phyloP scores from a whole-genome alignment of 2,113 vertebrate genomes.

The Anoura caudifer region DNA sequence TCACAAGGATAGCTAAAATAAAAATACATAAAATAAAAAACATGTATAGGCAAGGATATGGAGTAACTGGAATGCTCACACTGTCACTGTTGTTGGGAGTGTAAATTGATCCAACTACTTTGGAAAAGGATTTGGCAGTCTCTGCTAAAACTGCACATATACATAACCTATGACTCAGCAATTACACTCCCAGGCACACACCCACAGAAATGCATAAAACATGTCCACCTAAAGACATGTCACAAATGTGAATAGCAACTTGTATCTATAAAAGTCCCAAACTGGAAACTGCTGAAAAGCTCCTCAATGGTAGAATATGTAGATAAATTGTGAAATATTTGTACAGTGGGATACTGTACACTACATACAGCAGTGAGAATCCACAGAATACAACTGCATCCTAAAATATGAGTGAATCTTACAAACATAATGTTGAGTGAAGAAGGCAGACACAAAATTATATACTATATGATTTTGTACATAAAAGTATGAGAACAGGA shows the following conservation, averaged over 20 bases:
- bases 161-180: neutral
- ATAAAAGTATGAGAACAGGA: neutral
- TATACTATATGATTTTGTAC: neutral
- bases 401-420: neutral
- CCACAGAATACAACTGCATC: accelerated
- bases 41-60: neutral
- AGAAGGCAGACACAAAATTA: neutral
- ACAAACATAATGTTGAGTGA: neutral
- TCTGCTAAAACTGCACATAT: neutral
- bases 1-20: neutral
- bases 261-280: too few relatives aligned
- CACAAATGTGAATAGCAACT: neutral
- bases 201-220: neutral
- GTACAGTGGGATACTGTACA: too few relatives aligned
- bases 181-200: neutral
- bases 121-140: neutral
- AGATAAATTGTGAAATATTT: neutral
- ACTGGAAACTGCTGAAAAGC: neutral
- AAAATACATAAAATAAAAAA: neutral
- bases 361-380: neutral
- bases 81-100: neutral
- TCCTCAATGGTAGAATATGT: neutral
- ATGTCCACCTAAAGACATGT: neutral
- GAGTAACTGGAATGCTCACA: neutral
- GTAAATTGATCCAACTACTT: neutral